Evolutionary conservation across 2,888 invertebrate species (phyloP), one percentile per base, ranked within the genome.

Genomic region (Dioctria rufipes): DNA sequence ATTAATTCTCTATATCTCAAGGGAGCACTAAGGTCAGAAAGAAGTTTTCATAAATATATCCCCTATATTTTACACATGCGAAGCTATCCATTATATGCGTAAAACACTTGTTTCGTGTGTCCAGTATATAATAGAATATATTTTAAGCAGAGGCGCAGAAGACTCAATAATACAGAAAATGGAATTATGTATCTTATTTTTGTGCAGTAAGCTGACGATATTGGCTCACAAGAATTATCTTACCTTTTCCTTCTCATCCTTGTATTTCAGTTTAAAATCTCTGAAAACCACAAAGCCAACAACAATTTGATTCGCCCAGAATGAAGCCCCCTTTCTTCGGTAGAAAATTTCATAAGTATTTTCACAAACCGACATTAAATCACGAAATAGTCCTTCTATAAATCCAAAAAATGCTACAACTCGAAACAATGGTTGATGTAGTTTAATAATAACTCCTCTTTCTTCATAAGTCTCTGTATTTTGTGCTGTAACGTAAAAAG

Each of bases 221-320:
- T 25, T 25, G 25, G 25, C 25, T 25, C 25, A 25, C 2, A 25
- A 25, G 25, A 25, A 25, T 25, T 25, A 5, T 46, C 83, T 42
- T 82, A 88, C 89, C 84, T 86, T 83, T 80, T 89, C 87, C 25
- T 85, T 81, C 82, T 87, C 86, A 5, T 83, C 85, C 78, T 86
- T 87, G 75, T 86, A 87, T 85, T 87, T 85, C 43, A 85, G 85
- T 80, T 88, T 89, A 82, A 89, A 88, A 49, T 85, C 84, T 3
- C 85, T 85, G 9, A 88, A 86, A 40, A 86, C 86, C 5, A 83
- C 83, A 80, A 88, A 88, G 0, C 88, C 87, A 2, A 85, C 51
- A 0, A 86, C 81, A 79, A 89, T 86, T 81, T 88, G 85, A 11
- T 83, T 81, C 2, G 87, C 88, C 89, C 89, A 89, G 82, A 88